These are phyloP conservation scores for Neocrepidodera transversa DNA, from an alignment of 2,888 invertebrate genomes.

Conservation along the genomic window DNA sequence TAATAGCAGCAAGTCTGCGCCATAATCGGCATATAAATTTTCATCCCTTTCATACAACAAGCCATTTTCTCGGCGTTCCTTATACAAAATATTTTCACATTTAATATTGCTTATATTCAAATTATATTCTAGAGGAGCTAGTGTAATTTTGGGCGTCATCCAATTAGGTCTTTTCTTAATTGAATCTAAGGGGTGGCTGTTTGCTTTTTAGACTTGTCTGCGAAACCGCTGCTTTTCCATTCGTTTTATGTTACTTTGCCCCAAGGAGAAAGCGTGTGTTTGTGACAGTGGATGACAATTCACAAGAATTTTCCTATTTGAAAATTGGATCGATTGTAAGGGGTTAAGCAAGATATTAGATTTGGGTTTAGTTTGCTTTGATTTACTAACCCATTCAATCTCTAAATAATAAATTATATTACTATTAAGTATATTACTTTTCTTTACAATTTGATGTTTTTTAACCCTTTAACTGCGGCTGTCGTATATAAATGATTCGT, in stretches of 20 bases:
- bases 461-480: too few species aligned
- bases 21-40: slow-evolving; percentile 56
- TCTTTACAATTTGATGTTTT: too few species aligned
- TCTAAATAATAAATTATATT: too few species aligned
- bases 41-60: slow-evolving; percentile 41
- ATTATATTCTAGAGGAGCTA: slow-evolving; percentile 50
- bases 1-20: slow-evolving; percentile 54
- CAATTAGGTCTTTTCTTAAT: slow-evolving; percentile 57
- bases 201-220: slow-evolving; percentile 25
- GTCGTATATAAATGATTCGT: too few species aligned
- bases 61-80: slow-evolving; percentile 11
- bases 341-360: background rate
- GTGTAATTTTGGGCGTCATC: slow-evolving; percentile 47
- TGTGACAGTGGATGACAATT: slow-evolving; percentile 25
- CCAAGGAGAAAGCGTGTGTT: slow-evolving; percentile 12
- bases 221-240: slow-evolving; percentile 19
- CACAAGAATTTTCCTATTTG: slow-evolving; percentile 3
- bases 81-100: slow-evolving; percentile 52
- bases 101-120: slow-evolving; percentile 60
- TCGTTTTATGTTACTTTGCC: slow-evolving; percentile 20
- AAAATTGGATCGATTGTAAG: background rate
- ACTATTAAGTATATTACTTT: too few species aligned
- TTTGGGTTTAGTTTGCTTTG: too few species aligned
- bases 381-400: too few species aligned
- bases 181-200: slow-evolving; percentile 54